Base-by-base conservation (phyloP, 2,113 vertebrate genomes). In the Marmota flaviventris region DNA sequence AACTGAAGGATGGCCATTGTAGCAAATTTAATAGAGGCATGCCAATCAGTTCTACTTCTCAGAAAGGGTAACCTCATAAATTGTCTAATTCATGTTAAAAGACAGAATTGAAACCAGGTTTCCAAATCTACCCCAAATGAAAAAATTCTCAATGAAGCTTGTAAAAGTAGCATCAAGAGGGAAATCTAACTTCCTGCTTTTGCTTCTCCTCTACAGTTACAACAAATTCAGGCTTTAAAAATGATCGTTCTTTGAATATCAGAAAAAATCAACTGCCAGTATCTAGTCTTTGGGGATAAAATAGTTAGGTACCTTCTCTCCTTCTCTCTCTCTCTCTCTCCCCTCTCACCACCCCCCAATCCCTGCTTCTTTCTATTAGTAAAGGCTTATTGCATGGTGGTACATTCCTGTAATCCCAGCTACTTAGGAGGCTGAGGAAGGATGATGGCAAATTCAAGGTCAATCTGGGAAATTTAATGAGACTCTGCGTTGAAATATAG, bases 111-210 rank as follows among this genome's bases (percentile, higher is more conserved):
- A 97, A 98, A 97, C 97, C 85, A 82, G 7, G 63, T 73, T 97
- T 97, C 94, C 85, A 69, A 95, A 89, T 91, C 97, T 96, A 86
- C 92, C 70, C 84, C 96, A 95, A 92, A 91, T 27, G 32, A 94
- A 73, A 76, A 97, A 94, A 91, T 92, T 88, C 97, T 98, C 95
- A 98, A 98, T 98, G 95, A 97, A 97, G 89, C 95, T 95, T 83
- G 85, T 95, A 94, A 97, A 98, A 90, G 61, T 77, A 92, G 45
- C 34, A 90, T 75, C 83, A 92, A 97, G 89, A 96, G 93, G 77
- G 69, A 95, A 96, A 92, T 85, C 87, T 92, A 89, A 95, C 90
- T 96, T 98, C 93, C 97, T 93, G 45, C 16, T 97, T 97, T 94
- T 78, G n/a, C 51, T 92, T 96, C 63, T 96, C 39, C 20, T 93